These are phyloP conservation scores for Myopa testacea DNA, from an alignment of 2,888 invertebrate genomes.

Conservation along the genomic window DNA sequence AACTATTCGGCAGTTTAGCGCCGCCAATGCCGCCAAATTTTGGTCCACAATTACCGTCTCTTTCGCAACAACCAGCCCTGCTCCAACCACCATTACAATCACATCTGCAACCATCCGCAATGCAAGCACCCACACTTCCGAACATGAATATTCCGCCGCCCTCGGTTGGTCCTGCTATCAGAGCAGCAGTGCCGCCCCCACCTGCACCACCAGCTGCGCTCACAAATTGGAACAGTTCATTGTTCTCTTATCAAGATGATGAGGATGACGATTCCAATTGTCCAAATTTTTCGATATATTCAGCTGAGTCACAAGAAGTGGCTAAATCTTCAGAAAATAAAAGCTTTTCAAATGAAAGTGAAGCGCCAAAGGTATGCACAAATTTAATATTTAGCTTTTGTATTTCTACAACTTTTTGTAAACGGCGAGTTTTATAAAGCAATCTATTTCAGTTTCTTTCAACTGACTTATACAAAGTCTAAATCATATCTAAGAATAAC, in stretches of 20 bases:
- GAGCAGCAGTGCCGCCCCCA: conserved; percentile 58
- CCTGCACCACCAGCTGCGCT: conserved; percentile 63
- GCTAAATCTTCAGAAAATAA: conserved; percentile 59
- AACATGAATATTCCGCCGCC: conserved; percentile 49
- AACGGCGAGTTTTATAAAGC: conserved; percentile 42
- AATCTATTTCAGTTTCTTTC: not conserved
- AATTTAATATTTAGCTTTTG: conserved; percentile 31
- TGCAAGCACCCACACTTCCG: not conserved
- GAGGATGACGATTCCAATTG: conserved; percentile 78
- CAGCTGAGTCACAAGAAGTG: conserved; percentile 80
- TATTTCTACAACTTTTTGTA: conserved; percentile 41
- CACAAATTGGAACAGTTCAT: conserved; percentile 56
- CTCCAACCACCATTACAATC: conserved; percentile 9
- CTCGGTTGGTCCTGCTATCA: conserved; percentile 41
- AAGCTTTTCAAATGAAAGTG: conserved; percentile 47
- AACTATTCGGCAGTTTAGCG: conserved; percentile 2
- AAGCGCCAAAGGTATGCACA: conserved; percentile 60
- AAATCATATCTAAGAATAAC: too few species aligned
- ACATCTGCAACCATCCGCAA: not conserved
- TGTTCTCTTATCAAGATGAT: conserved; percentile 64
- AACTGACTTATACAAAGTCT: not conserved
- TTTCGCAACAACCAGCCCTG: conserved; percentile 30
- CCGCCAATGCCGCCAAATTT: conserved; percentile 34
- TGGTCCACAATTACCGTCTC: conserved; percentile 8
- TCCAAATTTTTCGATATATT: conserved; percentile 88